Evolutionary conservation across 2,797 vertebrate species (phyloP).

Genomic region (Sus cebifrons): DNA sequence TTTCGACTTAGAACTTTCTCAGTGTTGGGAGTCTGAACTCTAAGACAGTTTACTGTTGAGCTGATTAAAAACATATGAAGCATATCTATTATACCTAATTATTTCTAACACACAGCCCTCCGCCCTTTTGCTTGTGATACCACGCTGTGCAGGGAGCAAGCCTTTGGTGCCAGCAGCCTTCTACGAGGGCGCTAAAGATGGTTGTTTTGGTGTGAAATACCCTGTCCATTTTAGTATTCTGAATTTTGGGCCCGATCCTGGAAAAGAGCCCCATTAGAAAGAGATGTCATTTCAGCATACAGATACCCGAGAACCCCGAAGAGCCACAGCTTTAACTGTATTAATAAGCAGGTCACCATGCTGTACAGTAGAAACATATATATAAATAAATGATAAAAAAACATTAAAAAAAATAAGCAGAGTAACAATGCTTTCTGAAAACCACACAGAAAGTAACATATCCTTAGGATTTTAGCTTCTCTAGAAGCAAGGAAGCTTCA

Average conservation of each 20-base stretch:
- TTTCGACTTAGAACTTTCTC: slow-evolving; percentile 41
- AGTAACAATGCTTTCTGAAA: slow-evolving; percentile 10
- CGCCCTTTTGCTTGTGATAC: background rate
- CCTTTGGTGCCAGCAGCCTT: background rate
- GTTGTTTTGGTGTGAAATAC: background rate
- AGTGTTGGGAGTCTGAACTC: background rate
- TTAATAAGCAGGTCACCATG: background rate
- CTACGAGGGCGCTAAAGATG: background rate
- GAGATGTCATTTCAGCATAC: background rate
- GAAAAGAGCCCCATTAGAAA: slow-evolving; percentile 11
- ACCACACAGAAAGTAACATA: background rate
- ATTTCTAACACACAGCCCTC: background rate
- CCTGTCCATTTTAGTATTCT: slow-evolving; percentile 10
- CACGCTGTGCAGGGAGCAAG: background rate
- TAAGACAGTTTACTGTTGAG: slow-evolving; percentile 24
- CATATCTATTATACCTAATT: slow-evolving; percentile 1
- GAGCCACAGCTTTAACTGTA: background rate
- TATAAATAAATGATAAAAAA: too few relatives aligned
- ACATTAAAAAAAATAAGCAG: too few relatives aligned
- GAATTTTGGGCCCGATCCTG: background rate
- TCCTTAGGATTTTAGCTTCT: background rate
- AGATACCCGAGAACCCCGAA: background rate
- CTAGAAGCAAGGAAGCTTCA: background rate
- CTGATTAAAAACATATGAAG: slow-evolving; percentile 44
- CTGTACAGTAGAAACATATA: too few relatives aligned